Conservation (phyloP, 2,797 vertebrate genomes). For the Mormyrus hasselquistii region DNA sequence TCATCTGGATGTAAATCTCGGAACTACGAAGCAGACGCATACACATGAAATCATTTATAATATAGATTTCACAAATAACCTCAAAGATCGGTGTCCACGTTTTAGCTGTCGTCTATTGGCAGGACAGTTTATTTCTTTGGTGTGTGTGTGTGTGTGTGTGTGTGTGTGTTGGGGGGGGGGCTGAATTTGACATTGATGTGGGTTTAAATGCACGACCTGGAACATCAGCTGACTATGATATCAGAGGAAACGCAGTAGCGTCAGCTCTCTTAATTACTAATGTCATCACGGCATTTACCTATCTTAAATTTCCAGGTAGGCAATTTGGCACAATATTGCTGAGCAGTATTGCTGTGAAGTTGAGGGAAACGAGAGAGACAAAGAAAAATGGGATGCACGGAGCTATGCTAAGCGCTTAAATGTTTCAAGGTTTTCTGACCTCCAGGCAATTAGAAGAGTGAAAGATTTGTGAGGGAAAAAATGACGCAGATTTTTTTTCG, state of each 20-base stretch:
- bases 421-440: conserved; percentile 15
- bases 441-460: conserved; percentile 11
- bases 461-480: neutral
- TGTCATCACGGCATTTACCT: conserved; percentile 18
- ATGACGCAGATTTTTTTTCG: neutral
- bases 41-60: neutral
- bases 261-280: conserved; percentile 6
- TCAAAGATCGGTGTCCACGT: neutral
- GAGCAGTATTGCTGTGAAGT: neutral
- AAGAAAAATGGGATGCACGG: neutral
- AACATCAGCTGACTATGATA: conserved; percentile 5
- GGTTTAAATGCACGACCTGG: neutral
- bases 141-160: neutral
- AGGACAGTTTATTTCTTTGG: neutral
- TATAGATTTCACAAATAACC: neutral
- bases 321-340: conserved; percentile 9
- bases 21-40: neutral
- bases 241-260: neutral
- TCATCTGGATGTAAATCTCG: neutral
- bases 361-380: neutral
- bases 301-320: conserved; percentile 18
- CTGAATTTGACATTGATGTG: neutral
- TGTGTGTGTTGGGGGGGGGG: neutral
- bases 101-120: neutral
- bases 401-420: neutral